phyloP scores from a whole-genome alignment of 2,888 invertebrate species.

The Nesidiocoris tenuis region DNA sequence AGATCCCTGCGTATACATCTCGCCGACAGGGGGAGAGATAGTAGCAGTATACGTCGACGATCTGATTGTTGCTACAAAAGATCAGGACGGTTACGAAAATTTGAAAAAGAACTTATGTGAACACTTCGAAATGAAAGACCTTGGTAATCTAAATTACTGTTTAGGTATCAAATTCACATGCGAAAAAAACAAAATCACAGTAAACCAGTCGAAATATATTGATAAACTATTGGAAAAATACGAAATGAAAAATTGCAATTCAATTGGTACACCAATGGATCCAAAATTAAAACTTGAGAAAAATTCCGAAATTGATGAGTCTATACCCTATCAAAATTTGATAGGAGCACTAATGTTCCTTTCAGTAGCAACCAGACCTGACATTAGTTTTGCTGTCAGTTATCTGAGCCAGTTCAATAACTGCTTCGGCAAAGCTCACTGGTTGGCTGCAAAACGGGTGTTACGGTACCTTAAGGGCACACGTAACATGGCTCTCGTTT shows the following conservation, averaged over 20 bases:
- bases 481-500: constrained; percentile 14
- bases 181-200: background rate
- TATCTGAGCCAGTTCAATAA: constrained; percentile 38
- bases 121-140: constrained; percentile 26
- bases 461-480: constrained; percentile 41
- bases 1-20: constrained; percentile 27
- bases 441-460: constrained; percentile 43
- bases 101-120: constrained; percentile 3
- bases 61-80: background rate
- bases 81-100: background rate
- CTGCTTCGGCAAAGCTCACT: constrained; percentile 27
- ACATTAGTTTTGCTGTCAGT: constrained; percentile 32
- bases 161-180: constrained; percentile 4
- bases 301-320: background rate
- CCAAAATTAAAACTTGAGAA: constrained; percentile 11
- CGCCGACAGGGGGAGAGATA: background rate
- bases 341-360: constrained; percentile 26
- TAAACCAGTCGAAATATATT: constrained; percentile 6
- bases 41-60: background rate
- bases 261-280: constrained; percentile 32
- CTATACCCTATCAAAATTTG: background rate
- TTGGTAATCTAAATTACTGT: background rate
- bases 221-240: constrained; percentile 30
- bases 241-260: constrained; percentile 37
- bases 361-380: constrained; percentile 35